Conservation (phyloP, 2,888 invertebrate species). For the Belgica antarctica region DNA sequence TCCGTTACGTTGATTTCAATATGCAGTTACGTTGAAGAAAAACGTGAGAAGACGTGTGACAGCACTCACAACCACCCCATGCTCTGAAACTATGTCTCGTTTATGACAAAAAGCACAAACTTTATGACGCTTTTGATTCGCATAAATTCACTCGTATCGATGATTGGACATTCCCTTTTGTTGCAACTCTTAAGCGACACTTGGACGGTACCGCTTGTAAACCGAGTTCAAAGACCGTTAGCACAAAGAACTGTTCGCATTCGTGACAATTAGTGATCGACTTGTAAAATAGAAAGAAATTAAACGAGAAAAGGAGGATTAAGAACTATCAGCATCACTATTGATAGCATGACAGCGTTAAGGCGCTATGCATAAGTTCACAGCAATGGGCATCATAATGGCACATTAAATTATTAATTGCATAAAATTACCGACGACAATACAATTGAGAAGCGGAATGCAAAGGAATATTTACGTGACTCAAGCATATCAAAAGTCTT, state of each 20-base stretch:
- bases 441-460: slow-evolving; percentile 37
- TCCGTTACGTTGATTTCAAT: too few relatives aligned
- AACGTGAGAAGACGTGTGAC: too few relatives aligned
- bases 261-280: slow-evolving; percentile 8
- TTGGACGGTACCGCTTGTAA: neutral
- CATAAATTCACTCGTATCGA: neutral
- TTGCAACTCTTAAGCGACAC: neutral
- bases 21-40: too few relatives aligned
- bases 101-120: neutral
- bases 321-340: slow-evolving; percentile 15
- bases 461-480: slow-evolving; percentile 33
- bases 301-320: slow-evolving; percentile 8
- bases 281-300: slow-evolving; percentile 8
- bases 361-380: neutral
- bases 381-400: slow-evolving; percentile 28
- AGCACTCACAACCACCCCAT: too few relatives aligned
- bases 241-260: neutral
- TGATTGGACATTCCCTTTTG: neutral
- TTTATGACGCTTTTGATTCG: slow-evolving; percentile 28
- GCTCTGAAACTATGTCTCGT: neutral
- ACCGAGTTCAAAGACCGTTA: neutral
- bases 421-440: slow-evolving; percentile 40
- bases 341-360: slow-evolving; percentile 26
- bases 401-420: slow-evolving; percentile 44
- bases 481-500: slow-evolving; percentile 16